Base-by-base conservation (phyloP, 2,113 vertebrate species). In the Pseudonaja textilis region DNA sequence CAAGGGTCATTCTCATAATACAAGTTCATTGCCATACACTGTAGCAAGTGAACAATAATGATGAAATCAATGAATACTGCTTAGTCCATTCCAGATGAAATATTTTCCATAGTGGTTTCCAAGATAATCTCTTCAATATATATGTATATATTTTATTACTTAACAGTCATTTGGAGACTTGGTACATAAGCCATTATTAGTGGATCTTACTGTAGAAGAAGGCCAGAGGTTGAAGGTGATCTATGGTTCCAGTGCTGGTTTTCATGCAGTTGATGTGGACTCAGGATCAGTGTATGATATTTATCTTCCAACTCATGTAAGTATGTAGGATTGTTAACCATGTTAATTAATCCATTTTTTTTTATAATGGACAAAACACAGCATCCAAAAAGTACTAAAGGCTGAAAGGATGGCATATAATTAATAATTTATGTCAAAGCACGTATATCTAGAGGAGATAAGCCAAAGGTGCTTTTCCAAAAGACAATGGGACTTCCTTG, bases 181-280 rank as follows among this genome's bases (percentile, higher is more conserved):
- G 96, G 97, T 99, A 94, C 99, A 99, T 97, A 99, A 99, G 96
- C 99, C 99, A 55, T 97, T 99, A 95, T 97, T 99, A 97, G 99
- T 99, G 54, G 99, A 99, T 96, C 98, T 99, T 91, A 99, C 99
- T 0, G 99, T 99, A 88, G 99, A 99, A 96, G 99, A 99, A 93
- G 99, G 99, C 55, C 99, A 99, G 97, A 98, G 99, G 96, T 97
- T 99, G 96, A 99, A 99, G 97, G 99, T 99, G 94, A 99, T 99
- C 98, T 99, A 99, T 87, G 99, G 99, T 47, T 99, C 99, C 89
- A 98, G 96, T 69, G 98, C 98, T 94, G 99, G 99, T 69, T 99
- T 99, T 96, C 99, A 99, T 92, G 99, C 99, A 0, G 99, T 99
- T 89, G 99, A 99, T 64, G 99, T 99, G 89, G 99, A 99, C 96